Percentiles rank a stretch among this genome's conserved stretches.
phyloP scores from a whole-genome alignment of 2,888 invertebrate genomes.

The Pristionchus entomophagus region DNA sequence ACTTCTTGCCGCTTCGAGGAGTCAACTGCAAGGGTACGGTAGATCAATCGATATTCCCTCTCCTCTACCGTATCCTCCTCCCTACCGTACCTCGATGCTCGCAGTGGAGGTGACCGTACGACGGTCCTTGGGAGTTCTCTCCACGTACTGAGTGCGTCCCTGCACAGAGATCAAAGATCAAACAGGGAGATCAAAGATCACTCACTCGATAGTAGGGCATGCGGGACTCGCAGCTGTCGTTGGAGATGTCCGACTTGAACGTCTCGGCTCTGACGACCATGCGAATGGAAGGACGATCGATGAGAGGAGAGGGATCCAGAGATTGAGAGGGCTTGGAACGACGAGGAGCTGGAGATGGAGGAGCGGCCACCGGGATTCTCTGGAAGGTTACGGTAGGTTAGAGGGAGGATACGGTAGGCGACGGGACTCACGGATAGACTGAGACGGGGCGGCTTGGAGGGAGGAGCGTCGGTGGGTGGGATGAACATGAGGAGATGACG shows the following conservation, averaged over 20 bases:
- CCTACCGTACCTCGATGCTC: constrained; percentile 12
- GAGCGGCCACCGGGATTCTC: not conserved
- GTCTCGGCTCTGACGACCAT: not conserved
- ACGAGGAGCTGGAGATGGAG: constrained; percentile 23
- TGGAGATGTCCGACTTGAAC: constrained; percentile 9
- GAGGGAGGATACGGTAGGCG: constrained; percentile 7
- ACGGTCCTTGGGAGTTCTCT: not conserved
- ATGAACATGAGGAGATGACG: not conserved
- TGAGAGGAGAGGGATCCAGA: not conserved
- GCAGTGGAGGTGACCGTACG: not conserved
- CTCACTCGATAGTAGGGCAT: constrained; percentile 34
- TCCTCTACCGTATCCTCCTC: no score
- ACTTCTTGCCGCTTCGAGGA: constrained; percentile 17
- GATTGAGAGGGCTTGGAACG: constrained; percentile 21
- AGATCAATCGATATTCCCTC: not conserved
- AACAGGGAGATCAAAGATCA: not conserved
- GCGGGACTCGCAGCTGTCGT: constrained; percentile 7
- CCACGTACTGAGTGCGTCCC: not conserved
- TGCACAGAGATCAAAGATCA: not conserved
- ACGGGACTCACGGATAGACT: constrained; percentile 6
- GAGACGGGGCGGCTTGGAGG: constrained; percentile 32
- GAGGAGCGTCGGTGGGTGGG: not conserved
- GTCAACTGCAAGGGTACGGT: not conserved
- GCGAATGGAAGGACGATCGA: not conserved
- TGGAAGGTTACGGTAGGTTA: not conserved